Conservation (phyloP, 2,888 invertebrate species). For the Eupithecia dodoneata region DNA sequence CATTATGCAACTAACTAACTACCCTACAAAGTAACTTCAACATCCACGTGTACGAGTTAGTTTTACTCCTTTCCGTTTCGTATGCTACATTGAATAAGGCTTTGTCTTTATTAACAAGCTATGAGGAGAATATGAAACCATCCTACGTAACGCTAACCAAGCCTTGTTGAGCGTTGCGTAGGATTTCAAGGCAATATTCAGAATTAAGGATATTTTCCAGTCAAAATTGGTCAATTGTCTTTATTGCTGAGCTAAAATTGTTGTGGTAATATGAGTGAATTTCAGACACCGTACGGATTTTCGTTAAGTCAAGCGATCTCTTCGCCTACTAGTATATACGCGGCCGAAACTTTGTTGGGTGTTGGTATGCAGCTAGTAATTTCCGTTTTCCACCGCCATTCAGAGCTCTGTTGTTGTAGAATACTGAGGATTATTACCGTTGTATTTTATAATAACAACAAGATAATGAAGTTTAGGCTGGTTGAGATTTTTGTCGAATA, state of each 20-base stretch:
- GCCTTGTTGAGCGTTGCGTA: no score
- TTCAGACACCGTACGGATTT: neutral
- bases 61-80: slow-evolving; percentile 22
- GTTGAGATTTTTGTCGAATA: neutral
- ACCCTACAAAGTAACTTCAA: neutral
- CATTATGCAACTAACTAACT: neutral
- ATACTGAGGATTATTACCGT: slow-evolving; percentile 17
- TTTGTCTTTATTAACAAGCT: neutral
- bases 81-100: neutral
- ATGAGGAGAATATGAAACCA: neutral
- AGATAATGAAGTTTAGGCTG: neutral
- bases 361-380: slow-evolving; percentile 43
- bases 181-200: no score
- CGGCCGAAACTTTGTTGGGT: slow-evolving; percentile 28
- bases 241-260: neutral
- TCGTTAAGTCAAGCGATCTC: neutral
- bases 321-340: neutral
- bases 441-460: neutral
- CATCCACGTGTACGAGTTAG: slow-evolving; percentile 16
- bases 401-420: slow-evolving; percentile 40
- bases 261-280: neutral
- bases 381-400: slow-evolving; percentile 45
- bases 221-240: neutral
- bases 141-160: neutral
- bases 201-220: neutral